Evolutionary conservation across 2,888 invertebrate genomes (phyloP).

Genomic region (Polyommatus icarus): DNA sequence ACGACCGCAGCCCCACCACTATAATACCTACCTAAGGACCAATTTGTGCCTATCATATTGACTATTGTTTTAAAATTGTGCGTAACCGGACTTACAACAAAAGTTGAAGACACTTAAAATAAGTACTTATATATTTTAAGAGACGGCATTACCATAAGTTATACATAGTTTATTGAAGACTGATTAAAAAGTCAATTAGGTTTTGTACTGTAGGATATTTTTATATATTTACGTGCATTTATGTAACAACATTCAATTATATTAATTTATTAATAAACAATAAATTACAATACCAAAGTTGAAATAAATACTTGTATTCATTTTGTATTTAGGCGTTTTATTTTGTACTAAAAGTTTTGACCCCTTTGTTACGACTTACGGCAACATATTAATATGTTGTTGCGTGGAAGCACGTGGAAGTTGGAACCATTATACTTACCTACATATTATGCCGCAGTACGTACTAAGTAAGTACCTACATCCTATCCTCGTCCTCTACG

Average conservation of each 20-base stretch:
- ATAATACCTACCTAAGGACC: no score
- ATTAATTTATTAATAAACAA: conserved; percentile 26
- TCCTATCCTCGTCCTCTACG: no score
- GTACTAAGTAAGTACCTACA: no score
- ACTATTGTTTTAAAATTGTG: background rate
- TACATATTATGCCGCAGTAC: no score
- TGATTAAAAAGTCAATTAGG: conserved; percentile 64
- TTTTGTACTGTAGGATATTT: conserved; percentile 11
- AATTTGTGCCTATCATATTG: background rate
- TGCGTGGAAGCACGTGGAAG: no score
- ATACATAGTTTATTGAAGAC: conserved; percentile 49
- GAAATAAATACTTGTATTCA: conserved; percentile 48
- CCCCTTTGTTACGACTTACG: no score
- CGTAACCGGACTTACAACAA: background rate
- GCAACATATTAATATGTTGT: no score
- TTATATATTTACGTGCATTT: conserved; percentile 26
- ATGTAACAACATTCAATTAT: conserved; percentile 18
- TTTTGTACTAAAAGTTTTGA: conserved; percentile 27
- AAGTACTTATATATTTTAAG: background rate
- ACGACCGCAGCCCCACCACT: no score
- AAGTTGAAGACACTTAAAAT: background rate
- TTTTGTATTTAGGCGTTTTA: conserved; percentile 36
- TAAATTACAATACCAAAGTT: conserved; percentile 51
- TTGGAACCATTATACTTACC: no score
- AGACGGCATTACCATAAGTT: conserved; percentile 3